Conservation (phyloP, 2,113 vertebrate genomes). For the Gymnogyps californianus region DNA sequence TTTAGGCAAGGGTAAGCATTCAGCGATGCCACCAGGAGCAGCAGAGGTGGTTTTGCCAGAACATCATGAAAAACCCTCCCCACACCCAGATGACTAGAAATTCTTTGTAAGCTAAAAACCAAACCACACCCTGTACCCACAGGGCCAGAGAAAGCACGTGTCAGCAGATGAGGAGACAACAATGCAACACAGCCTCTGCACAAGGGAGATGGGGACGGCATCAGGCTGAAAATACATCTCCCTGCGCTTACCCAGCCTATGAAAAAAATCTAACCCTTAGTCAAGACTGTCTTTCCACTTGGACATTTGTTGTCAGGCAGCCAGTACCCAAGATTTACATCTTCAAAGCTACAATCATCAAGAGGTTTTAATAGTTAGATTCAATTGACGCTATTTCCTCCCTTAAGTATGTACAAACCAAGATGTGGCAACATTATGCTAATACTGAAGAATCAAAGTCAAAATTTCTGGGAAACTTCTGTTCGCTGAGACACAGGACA, state of each 20-base stretch:
- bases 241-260: neutral
- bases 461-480: slow-evolving; percentile 20
- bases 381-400: slow-evolving; percentile 16
- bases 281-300: neutral
- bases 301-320: neutral
- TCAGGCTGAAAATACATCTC: neutral
- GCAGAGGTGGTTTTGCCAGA: neutral
- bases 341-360: neutral
- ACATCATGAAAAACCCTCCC: slow-evolving; percentile 2
- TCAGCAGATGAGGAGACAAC: slow-evolving; percentile 12
- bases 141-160: neutral
- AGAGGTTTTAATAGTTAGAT: neutral
- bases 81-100: slow-evolving; percentile 10
- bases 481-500: neutral
- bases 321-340: neutral
- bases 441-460: slow-evolving; percentile 33
- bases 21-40: neutral
- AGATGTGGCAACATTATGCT: slow-evolving; percentile 31
- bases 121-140: slow-evolving; percentile 41
- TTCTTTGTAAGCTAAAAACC: slow-evolving; percentile 38
- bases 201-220: neutral
- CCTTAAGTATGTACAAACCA: neutral
- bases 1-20: neutral
- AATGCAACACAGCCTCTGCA: neutral
- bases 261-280: neutral